Evolutionary conservation across 2,797 vertebrate species (phyloP).

Genomic region (Enteromius argenteus): DNA sequence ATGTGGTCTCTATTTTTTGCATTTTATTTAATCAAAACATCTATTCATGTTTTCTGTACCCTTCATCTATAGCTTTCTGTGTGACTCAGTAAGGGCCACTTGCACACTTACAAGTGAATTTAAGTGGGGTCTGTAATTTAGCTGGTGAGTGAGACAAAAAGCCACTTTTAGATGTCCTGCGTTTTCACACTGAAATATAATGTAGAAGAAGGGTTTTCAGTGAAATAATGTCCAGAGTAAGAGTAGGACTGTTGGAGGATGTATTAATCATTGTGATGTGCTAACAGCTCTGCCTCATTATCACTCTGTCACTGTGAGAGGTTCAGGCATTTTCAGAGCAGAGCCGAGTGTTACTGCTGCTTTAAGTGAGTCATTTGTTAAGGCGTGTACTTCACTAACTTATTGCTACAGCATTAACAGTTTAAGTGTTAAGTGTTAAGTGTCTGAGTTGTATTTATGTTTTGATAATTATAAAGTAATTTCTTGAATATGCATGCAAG

Average conservation of each 20-base stretch:
- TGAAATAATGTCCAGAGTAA: background rate
- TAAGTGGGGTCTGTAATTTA: constrained; percentile 21
- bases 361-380: background rate
- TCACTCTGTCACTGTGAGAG: constrained; percentile 37
- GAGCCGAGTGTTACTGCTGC: background rate
- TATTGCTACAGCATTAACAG: background rate
- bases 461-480: background rate
- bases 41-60: background rate
- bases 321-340: constrained; percentile 15
- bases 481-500: constrained; percentile 6
- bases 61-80: background rate
- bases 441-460: constrained; percentile 2
- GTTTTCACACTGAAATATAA: constrained; percentile 15
- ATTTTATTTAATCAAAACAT: background rate
- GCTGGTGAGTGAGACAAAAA: constrained; percentile 35
- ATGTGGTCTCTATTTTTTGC: background rate
- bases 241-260: constrained; percentile 7
- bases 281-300: constrained; percentile 54
- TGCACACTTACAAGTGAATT: background rate
- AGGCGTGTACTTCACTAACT: background rate
- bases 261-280: constrained; percentile 35
- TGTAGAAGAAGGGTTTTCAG: background rate
- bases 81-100: background rate
- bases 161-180: constrained; percentile 32
- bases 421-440: too few species aligned